These are phyloP conservation scores for Bombyx huttoni DNA, from an alignment of 2,888 invertebrate species.

Conservation along the genomic window DNA sequence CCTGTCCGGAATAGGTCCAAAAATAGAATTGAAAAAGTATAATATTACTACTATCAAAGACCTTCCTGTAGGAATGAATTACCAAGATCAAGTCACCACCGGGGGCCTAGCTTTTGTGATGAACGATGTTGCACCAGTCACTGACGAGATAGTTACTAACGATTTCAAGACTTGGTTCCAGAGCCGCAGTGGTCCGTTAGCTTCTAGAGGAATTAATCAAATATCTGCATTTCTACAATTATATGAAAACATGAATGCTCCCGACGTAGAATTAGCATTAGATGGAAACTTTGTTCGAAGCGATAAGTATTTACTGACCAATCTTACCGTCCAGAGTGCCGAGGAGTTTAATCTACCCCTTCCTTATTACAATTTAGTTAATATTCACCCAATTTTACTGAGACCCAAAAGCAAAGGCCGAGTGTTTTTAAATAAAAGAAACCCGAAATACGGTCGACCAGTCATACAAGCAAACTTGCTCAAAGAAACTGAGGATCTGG, in stretches of 20 bases:
- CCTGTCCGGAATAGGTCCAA: conserved; percentile 57
- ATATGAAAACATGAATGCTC: conserved; percentile 53
- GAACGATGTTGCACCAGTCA: conserved; percentile 39
- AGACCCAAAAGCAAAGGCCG: conserved; percentile 60
- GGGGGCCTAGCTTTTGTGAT: conserved; percentile 55
- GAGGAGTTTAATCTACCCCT: conserved; percentile 56
- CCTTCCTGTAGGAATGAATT: conserved; percentile 54
- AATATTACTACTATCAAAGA: conserved; percentile 43
- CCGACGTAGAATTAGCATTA: conserved; percentile 53
- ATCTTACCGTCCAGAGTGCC: conserved; percentile 46
- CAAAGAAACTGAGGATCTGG: conserved; percentile 57
- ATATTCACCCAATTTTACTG: conserved; percentile 49
- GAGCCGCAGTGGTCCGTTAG: conserved; percentile 47
- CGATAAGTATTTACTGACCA: conserved; percentile 61
- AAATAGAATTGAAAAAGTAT: conserved; percentile 39
- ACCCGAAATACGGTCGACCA: conserved; percentile 61
- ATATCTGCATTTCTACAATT: conserved; percentile 58
- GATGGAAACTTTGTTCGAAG: conserved; percentile 61
- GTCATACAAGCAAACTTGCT: conserved; percentile 58
- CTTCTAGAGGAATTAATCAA: conserved; percentile 59
- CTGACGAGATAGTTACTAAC: conserved; percentile 41
- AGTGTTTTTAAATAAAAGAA: conserved; percentile 52
- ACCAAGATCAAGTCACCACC: conserved; percentile 60
- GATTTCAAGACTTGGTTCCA: conserved; percentile 65
- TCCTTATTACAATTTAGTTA: conserved; percentile 57